Conservation (phyloP, 2,797 vertebrate species). For the Cyclopterus lumpus region DNA sequence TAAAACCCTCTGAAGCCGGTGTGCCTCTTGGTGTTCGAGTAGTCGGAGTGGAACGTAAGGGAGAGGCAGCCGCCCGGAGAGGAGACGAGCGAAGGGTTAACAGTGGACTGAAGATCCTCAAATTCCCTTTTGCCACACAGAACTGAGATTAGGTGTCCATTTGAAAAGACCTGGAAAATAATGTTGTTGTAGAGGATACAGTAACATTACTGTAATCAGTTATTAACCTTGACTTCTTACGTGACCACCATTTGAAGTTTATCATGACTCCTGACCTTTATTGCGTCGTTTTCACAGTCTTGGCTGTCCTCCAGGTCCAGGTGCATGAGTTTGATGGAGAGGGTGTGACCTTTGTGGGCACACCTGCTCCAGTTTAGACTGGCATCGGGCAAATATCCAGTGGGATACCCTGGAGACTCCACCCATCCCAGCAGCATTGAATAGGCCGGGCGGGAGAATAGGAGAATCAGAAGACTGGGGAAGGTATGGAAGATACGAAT, state of each 20-base stretch:
- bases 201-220: background rate
- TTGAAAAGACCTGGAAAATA: constrained; percentile 72
- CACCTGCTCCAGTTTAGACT: constrained; percentile 86
- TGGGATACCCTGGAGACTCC: constrained; percentile 90
- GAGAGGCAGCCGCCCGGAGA: constrained; percentile 82
- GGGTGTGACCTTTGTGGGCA: constrained; percentile 85
- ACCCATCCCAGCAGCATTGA: constrained; percentile 77
- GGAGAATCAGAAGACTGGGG: constrained; percentile 69
- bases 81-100: constrained; percentile 82
- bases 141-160: constrained; percentile 58
- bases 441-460: constrained; percentile 46
- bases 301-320: constrained; percentile 91
- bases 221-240: background rate
- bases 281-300: constrained; percentile 88
- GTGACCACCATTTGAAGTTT: background rate
- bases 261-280: constrained; percentile 83
- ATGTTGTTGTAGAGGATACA: background rate
- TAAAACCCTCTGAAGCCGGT: constrained; percentile 93
- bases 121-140: constrained; percentile 85
- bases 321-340: constrained; percentile 88
- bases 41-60: constrained; percentile 89
- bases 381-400: constrained; percentile 83
- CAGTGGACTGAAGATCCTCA: constrained; percentile 67
- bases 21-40: constrained; percentile 89
- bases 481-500: background rate